A percentile compares a stretch with the other conserved stretches of the same genome.
These are phyloP conservation scores for Orius insidiosus DNA, from an alignment of 1,140 invertebrate genomes.

Conservation along the genomic window DNA sequence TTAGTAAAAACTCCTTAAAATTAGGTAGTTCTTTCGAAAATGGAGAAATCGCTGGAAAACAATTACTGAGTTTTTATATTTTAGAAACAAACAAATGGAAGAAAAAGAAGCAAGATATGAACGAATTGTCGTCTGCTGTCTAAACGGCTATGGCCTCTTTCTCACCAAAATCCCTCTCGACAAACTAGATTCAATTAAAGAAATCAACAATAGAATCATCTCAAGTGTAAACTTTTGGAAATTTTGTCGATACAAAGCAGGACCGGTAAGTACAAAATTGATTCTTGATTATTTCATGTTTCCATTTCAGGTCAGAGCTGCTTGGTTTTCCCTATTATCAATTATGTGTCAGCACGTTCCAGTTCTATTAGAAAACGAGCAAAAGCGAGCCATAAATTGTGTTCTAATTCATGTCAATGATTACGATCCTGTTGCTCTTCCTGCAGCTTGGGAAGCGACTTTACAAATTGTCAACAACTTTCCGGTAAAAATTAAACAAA, in stretches of 20 bases:
- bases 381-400: conserved; percentile 35
- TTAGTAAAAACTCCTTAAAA: too few species aligned
- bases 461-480: conserved; percentile 38
- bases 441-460: conserved; percentile 50
- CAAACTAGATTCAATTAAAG: conserved; percentile 31
- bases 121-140: conserved; percentile 42
- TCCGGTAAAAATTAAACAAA: conserved; percentile 31
- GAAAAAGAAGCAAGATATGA: conserved; percentile 57
- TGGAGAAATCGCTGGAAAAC: too few species aligned
- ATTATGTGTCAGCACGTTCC: conserved; percentile 36
- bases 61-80: too few species aligned
- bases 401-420: conserved; percentile 54
- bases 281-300: too few species aligned
- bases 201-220: conserved; percentile 35
- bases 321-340: conserved; percentile 47
- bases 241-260: conserved; percentile 35
- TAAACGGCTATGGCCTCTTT: conserved; percentile 46
- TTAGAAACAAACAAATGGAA: conserved; percentile 27
- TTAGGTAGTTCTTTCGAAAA: too few species aligned
- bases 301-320: conserved; percentile 30
- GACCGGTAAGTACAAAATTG: conserved; percentile 27
- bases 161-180: conserved; percentile 32
- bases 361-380: conserved; percentile 29
- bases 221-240: conserved; percentile 56
- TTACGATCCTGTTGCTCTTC: conserved; percentile 42